Percentiles rank a stretch among this genome's conserved stretches.
phyloP scores from a whole-genome alignment of 2,113 vertebrate species.

The Phrynosoma platyrhinos region DNA sequence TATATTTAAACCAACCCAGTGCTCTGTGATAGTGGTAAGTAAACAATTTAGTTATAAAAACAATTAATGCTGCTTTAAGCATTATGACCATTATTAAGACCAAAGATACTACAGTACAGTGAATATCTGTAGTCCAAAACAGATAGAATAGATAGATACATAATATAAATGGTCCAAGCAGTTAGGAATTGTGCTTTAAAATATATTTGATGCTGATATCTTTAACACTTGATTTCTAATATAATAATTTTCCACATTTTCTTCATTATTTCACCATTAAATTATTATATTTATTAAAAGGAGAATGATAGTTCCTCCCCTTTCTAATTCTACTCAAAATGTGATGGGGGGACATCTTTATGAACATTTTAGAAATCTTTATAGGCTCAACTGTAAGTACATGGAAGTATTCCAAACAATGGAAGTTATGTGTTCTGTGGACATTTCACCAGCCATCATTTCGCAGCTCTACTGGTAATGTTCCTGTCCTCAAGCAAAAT shows the following conservation, averaged over 20 bases:
- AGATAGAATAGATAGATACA: neutral
- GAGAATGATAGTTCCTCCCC: no score
- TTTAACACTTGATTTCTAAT: neutral
- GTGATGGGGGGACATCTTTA: neutral
- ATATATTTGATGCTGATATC: neutral
- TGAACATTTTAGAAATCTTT: neutral
- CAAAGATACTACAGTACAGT: neutral
- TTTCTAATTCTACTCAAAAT: neutral
- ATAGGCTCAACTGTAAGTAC: neutral
- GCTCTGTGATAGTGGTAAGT: neutral
- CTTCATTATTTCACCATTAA: neutral
- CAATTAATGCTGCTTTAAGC: neutral
- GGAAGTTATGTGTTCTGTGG: constrained; percentile 4
- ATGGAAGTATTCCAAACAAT: neutral
- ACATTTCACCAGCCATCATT: neutral
- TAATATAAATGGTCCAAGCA: no score
- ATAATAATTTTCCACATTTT: neutral
- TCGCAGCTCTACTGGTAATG: neutral
- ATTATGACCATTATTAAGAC: neutral
- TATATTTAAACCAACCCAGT: neutral
- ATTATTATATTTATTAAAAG: neutral
- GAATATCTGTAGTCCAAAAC: no score
- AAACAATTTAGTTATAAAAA: neutral
- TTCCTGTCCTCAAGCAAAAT: constrained; percentile 25
- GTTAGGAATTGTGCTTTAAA: no score